These are phyloP conservation scores for Onthophagus taurus DNA, from an alignment of 1,140 invertebrate genomes.

Conservation along the genomic window DNA sequence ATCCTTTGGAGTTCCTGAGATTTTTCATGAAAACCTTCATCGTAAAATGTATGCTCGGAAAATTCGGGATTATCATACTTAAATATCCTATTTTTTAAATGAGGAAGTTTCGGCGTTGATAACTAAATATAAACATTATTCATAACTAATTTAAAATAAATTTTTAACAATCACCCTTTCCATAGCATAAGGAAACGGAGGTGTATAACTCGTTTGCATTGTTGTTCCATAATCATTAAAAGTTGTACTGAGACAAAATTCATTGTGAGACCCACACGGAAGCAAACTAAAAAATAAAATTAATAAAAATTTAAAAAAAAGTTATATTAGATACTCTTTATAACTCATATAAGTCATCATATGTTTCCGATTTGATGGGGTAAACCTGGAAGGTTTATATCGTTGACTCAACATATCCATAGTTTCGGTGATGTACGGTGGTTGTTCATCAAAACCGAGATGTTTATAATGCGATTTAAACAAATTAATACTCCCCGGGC, in stretches of 20 bases:
- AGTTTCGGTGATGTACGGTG: conserved; percentile 35
- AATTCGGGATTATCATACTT: conserved; percentile 4
- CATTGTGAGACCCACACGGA: conserved; percentile 16
- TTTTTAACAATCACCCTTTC: conserved; percentile 21
- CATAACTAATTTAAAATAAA: conserved; percentile 11
- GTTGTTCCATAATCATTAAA: conserved; percentile 23
- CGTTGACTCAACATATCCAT: conserved; percentile 37
- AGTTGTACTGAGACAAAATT: conserved; percentile 12
- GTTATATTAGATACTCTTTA: conserved; percentile 13
- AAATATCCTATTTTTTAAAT: conserved; percentile 20
- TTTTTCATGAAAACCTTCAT: conserved; percentile 17
- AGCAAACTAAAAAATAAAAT: conserved; percentile 11
- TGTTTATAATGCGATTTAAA: conserved; percentile 38
- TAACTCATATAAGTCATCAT: conserved; percentile 23
- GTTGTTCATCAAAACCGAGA: conserved; percentile 33
- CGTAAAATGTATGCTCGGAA: conserved; percentile 23
- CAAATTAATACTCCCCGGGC: conserved; percentile 38
- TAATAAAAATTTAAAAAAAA: not conserved
- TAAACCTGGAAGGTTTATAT: conserved; percentile 18
- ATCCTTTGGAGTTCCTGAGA: conserved; percentile 16
- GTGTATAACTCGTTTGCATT: conserved; percentile 28
- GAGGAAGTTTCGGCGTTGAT: conserved; percentile 19
- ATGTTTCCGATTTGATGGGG: conserved; percentile 14
- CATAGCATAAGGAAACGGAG: conserved; percentile 23
- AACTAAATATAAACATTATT: conserved; percentile 20